These are phyloP conservation scores for Bombus balteatus DNA, from an alignment of 1,140 invertebrate species.

Conservation along the genomic window DNA sequence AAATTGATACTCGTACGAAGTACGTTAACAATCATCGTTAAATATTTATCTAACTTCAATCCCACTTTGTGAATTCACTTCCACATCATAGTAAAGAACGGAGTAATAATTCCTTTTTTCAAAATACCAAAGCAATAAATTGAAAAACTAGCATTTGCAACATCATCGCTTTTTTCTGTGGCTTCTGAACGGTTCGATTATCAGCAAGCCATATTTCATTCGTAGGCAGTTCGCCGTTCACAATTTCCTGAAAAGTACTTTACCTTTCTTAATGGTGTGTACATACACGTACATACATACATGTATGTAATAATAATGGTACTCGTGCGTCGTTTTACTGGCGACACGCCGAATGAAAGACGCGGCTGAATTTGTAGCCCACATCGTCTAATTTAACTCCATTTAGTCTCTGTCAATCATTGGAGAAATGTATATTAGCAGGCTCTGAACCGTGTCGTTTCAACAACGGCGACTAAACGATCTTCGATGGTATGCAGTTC, in stretches of 20 bases:
- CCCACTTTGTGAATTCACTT: background rate
- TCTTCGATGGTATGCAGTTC: background rate
- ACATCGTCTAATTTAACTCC: background rate
- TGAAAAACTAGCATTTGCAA: too few species aligned
- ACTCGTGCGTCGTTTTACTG: too few species aligned
- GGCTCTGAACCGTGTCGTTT: background rate
- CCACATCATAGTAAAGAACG: too few species aligned
- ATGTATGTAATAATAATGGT: background rate
- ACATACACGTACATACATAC: background rate
- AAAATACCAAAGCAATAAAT: background rate
- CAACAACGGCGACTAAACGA: background rate
- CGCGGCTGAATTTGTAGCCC: background rate
- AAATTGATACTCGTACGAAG: background rate
- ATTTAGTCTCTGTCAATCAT: background rate
- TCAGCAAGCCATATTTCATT: too few species aligned
- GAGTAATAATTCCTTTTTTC: background rate
- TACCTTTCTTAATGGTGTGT: too few species aligned
- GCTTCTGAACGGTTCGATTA: too few species aligned
- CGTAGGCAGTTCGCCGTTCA: too few species aligned
- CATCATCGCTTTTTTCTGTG: too few species aligned
- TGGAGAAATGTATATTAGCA: background rate
- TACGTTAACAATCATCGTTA: background rate
- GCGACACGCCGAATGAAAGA: too few species aligned
- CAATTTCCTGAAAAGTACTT: too few species aligned
- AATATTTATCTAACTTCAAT: background rate